Conservation (phyloP, 2,797 vertebrate species). For the Myoxocephalus aenaeus region DNA sequence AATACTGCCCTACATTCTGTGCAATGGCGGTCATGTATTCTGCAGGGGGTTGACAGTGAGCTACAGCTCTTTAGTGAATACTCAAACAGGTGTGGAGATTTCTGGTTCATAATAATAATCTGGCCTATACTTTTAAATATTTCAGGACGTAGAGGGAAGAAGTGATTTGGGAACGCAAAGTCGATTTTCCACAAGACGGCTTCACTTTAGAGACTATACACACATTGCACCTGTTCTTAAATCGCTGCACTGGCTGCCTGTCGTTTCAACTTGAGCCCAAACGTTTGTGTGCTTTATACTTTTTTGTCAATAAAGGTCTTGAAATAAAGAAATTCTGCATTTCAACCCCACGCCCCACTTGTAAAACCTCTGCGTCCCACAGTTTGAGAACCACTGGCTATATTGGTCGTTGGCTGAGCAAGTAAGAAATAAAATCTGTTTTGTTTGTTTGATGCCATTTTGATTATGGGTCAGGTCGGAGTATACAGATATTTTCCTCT, state of each 20-base stretch:
- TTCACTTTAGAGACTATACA: not conserved
- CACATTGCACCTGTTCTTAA: too few species aligned
- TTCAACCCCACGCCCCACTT: too few species aligned
- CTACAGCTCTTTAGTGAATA: not conserved
- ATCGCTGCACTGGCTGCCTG: too few species aligned
- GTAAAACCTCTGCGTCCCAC: too few species aligned
- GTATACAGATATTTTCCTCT: too few species aligned
- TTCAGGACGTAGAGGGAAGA: not conserved
- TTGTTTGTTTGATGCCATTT: not conserved
- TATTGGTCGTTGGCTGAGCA: not conserved
- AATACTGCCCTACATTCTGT: not conserved
- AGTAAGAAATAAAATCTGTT: not conserved
- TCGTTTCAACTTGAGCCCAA: not conserved
- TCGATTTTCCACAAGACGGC: not conserved
- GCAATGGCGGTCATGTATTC: not conserved
- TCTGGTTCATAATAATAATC: not conserved
- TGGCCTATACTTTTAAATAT: not conserved
- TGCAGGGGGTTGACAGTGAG: not conserved
- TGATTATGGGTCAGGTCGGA: not conserved
- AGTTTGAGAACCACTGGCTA: too few species aligned
- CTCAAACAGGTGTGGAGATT: not conserved
- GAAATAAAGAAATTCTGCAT: too few species aligned
- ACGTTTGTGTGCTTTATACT: not conserved
- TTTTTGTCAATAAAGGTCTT: too few species aligned
- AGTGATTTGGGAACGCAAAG: not conserved